These are phyloP conservation scores for Alauda arvensis DNA, from an alignment of 2,797 vertebrate species.

Conservation along the genomic window DNA sequence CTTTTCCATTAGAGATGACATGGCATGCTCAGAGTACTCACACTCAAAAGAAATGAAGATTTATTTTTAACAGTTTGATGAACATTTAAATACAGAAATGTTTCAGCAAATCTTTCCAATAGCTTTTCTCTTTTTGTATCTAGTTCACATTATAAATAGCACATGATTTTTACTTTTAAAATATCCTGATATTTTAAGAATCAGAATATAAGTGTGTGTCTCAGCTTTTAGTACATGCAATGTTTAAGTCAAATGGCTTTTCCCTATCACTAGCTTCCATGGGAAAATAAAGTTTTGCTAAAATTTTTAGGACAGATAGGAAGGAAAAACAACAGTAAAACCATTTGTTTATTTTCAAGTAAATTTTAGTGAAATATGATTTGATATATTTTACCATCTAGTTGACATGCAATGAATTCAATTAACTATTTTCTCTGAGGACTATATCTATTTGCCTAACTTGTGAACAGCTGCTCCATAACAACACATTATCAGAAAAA, in stretches of 20 bases:
- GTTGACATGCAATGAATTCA: background rate
- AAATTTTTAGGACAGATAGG: background rate
- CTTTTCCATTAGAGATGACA: constrained; percentile 74
- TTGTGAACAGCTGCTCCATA: rapidly evolving
- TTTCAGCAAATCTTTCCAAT: constrained; percentile 1
- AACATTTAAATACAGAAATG: constrained; percentile 55
- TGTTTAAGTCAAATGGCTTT: background rate
- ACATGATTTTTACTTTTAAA: background rate
- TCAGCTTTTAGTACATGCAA: background rate
- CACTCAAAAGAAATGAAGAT: constrained; percentile 50
- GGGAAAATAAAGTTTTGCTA: background rate
- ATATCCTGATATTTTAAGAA: background rate
- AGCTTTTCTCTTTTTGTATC: background rate
- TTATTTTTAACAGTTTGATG: constrained; percentile 63
- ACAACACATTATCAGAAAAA: background rate
- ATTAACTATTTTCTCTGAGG: background rate
- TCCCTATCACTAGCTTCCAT: background rate
- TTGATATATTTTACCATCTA: background rate
- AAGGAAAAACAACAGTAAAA: background rate
- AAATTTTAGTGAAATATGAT: background rate
- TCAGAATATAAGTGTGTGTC: background rate
- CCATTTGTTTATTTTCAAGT: background rate
- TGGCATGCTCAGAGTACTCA: constrained; percentile 12
- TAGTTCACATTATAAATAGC: background rate
- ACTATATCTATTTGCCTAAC: background rate